These are phyloP conservation scores for Antrozous pallidus DNA, from an alignment of 2,797 vertebrate species.

Conservation along the genomic window DNA sequence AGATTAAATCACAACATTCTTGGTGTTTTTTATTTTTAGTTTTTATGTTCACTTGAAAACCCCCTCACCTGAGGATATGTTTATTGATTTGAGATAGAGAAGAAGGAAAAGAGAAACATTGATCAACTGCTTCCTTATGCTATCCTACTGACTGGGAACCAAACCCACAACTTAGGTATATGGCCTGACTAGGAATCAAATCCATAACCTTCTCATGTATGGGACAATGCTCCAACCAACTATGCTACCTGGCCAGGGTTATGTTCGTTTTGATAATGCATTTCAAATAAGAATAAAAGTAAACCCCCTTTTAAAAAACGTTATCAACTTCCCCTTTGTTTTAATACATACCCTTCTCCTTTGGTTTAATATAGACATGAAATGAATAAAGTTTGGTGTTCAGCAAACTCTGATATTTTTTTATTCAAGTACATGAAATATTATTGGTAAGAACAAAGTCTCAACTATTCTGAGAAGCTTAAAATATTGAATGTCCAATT, in stretches of 20 bases:
- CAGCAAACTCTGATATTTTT: slow-evolving; percentile 18
- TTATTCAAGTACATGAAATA: background rate
- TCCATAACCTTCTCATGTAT: background rate
- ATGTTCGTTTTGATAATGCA: background rate
- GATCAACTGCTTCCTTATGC: background rate
- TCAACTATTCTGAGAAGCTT: background rate
- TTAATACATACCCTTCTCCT: background rate
- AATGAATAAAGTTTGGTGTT: background rate
- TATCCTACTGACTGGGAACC: background rate
- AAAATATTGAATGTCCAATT: slow-evolving; percentile 23
- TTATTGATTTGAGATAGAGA: background rate
- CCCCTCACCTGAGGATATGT: background rate
- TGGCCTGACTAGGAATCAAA: background rate
- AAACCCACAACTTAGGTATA: background rate
- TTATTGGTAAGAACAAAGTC: background rate
- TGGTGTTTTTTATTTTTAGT: background rate
- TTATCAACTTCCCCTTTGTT: background rate
- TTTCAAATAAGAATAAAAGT: background rate
- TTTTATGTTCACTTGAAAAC: background rate
- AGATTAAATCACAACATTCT: background rate
- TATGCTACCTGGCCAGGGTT: background rate
- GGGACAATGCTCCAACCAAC: background rate
- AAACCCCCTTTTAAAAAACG: background rate
- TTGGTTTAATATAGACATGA: background rate
- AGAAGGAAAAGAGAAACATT: background rate